phyloP scores from a whole-genome alignment of 2,113 vertebrate species.

The Brachyhypopomus gauderio region DNA sequence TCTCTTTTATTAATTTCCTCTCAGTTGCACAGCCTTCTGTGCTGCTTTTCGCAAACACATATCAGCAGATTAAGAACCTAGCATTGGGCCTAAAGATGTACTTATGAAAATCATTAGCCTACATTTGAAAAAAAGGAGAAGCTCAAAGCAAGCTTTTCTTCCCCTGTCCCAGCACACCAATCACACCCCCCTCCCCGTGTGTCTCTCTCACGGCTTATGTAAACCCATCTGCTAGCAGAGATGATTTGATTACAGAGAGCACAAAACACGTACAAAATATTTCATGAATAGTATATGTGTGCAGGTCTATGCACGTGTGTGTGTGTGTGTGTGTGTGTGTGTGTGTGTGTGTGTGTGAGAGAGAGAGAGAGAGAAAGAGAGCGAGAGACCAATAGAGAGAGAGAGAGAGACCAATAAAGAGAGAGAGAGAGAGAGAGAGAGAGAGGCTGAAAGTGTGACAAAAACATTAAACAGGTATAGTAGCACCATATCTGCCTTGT shows the following conservation, averaged over 20 bases:
- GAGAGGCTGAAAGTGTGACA: background rate
- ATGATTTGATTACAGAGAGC: slow-evolving; percentile 56
- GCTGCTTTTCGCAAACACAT: slow-evolving; percentile 10
- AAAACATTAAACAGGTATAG: background rate
- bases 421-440: background rate
- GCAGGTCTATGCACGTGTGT: background rate
- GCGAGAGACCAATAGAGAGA: background rate
- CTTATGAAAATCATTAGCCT: slow-evolving; percentile 37
- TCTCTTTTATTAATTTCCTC: background rate
- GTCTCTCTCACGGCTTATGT: slow-evolving; percentile 48
- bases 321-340: background rate
- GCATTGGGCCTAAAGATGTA: slow-evolving; percentile 21
- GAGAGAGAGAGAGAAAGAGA: no score
- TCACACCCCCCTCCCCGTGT: slow-evolving; percentile 17
- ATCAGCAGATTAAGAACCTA: slow-evolving; percentile 29
- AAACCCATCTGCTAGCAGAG: slow-evolving; percentile 46
- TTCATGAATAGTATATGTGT: slow-evolving; percentile 45
- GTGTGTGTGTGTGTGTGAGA: no score
- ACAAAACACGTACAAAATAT: slow-evolving; percentile 48
- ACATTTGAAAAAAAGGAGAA: slow-evolving; percentile 27
- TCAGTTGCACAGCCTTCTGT: background rate
- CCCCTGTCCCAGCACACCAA: background rate
- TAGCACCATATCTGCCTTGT: slow-evolving; percentile 14
- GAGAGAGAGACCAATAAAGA: background rate
- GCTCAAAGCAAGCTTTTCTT: background rate